Percentiles rank a stretch among this genome's conserved stretches.
phyloP scores from a whole-genome alignment of 2,113 vertebrate genomes.

The Lycocorax pyrrhopterus region DNA sequence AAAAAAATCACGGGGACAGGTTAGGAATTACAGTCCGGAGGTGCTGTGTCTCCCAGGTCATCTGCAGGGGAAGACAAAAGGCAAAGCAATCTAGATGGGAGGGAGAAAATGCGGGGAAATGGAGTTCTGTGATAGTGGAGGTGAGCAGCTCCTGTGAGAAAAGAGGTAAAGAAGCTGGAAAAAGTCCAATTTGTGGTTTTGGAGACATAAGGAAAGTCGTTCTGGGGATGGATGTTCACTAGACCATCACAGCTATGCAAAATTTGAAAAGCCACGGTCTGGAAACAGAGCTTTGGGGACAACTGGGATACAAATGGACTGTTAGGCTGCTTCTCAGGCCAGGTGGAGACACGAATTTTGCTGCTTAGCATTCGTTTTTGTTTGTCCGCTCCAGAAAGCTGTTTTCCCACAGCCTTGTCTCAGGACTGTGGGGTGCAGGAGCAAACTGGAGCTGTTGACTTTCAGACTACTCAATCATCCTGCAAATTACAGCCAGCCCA shows the following conservation, averaged over 20 bases:
- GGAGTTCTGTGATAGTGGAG: neutral
- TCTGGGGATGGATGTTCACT: neutral
- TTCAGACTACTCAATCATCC: constrained; percentile 51
- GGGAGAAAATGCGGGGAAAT: neutral
- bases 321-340: neutral
- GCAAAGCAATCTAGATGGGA: neutral
- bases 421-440: neutral
- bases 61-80: neutral
- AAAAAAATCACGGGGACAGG: neutral
- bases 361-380: constrained; percentile 8
- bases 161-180: neutral
- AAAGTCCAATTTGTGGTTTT: neutral
- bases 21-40: neutral
- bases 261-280: neutral
- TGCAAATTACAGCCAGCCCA: constrained; percentile 21
- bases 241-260: constrained; percentile 18
- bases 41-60: neutral
- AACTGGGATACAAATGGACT: constrained; percentile 30
- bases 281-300: neutral
- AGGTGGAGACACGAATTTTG: rapidly evolving
- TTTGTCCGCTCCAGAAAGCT: constrained; percentile 34
- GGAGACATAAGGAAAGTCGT: neutral
- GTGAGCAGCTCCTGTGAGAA: neutral
- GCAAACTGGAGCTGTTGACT: constrained; percentile 28
- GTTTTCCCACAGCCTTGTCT: constrained; percentile 49